Evolutionary conservation across 2,888 invertebrate genomes (phyloP).

Genomic region (Ormyrus thymus): DNA sequence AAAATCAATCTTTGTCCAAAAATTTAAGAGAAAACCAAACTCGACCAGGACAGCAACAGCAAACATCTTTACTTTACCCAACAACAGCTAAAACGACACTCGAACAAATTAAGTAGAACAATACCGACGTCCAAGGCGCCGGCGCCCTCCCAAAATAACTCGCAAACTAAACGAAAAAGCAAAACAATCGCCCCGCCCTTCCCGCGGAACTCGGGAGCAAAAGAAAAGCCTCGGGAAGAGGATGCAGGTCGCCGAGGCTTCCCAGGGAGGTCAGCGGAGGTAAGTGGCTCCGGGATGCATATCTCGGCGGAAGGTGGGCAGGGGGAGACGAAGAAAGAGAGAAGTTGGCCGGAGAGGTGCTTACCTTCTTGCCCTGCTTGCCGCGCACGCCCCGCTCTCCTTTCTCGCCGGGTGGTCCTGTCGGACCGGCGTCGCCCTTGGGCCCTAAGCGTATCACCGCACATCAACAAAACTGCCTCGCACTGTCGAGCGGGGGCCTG

Average conservation of each 20-base stretch:
- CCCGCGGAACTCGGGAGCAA: background rate
- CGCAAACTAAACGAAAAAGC: background rate
- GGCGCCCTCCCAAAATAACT: background rate
- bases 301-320: too few species aligned
- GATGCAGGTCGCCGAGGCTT: background rate
- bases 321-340: too few species aligned
- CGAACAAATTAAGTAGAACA: background rate
- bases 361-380: slow-evolving; percentile 95
- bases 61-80: background rate
- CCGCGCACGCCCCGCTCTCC: slow-evolving; percentile 95
- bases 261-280: too few species aligned
- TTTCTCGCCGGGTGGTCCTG: slow-evolving; percentile 84
- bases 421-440: slow-evolving; percentile 86
- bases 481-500: slow-evolving; percentile 56
- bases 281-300: too few species aligned
- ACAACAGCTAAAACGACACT: background rate
- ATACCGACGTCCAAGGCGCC: background rate
- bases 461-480: slow-evolving; percentile 60
- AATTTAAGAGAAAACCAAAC: background rate
- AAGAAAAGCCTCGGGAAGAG: background rate
- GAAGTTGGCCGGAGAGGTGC: slow-evolving; percentile 64
- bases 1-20: background rate
- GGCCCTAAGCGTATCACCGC: slow-evolving; percentile 69
- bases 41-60: background rate
- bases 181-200: background rate